Conservation (phyloP, 2,797 vertebrate genomes). For the Leptodactylus fallax region DNA sequence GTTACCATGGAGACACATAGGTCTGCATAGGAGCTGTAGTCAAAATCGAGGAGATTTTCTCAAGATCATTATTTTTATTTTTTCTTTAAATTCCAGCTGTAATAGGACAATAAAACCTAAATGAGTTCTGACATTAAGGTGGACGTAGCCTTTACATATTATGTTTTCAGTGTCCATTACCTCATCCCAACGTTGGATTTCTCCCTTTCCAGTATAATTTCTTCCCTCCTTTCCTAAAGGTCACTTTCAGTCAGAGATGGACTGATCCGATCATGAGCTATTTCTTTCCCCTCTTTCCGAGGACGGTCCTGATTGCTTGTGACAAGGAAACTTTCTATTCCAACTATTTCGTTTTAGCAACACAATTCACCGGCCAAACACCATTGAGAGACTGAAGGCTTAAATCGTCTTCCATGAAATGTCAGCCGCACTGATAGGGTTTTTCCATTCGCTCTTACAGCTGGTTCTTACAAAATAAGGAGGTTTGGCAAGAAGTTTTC, state of each 20-base stretch:
- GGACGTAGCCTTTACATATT: background rate
- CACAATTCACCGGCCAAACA: background rate
- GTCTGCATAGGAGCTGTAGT: background rate
- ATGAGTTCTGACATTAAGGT: too few species aligned
- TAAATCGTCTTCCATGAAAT: background rate
- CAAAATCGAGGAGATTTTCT: too few species aligned
- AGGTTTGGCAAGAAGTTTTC: background rate
- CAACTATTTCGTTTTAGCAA: slow-evolving; percentile 18
- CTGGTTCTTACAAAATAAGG: background rate
- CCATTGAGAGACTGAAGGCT: background rate
- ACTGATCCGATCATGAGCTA: background rate
- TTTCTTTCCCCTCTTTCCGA: slow-evolving; percentile 6
- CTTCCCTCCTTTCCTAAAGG: background rate
- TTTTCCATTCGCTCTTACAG: background rate
- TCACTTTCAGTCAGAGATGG: background rate
- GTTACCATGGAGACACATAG: background rate
- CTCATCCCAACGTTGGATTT: background rate
- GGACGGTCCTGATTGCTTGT: background rate
- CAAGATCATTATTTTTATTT: too few species aligned
- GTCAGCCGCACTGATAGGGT: background rate
- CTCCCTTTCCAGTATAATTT: background rate
- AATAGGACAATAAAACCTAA: background rate
- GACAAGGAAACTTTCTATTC: slow-evolving; percentile 35
- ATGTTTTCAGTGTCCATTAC: background rate
- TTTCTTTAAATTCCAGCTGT: too few species aligned